A percentile compares a stretch with the other conserved stretches of the same genome.
Evolutionary conservation across 2,888 invertebrate species (phyloP).

Genomic region (Sarcophaga rosellei): DNA sequence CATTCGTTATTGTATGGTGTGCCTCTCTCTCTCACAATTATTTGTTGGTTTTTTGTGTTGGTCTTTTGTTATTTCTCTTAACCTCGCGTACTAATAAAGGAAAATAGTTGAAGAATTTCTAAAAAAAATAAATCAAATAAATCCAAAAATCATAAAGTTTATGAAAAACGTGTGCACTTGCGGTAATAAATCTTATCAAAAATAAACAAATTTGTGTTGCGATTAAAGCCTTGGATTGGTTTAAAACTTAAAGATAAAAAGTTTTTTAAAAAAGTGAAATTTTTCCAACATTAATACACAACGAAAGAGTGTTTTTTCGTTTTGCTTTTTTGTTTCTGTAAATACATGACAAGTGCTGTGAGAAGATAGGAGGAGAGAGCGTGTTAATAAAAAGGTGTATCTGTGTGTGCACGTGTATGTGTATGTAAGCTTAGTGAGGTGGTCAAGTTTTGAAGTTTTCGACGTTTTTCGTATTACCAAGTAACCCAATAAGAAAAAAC

Average conservation of each 20-base stretch:
- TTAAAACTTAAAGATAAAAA: not conserved
- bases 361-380: conserved; percentile 24
- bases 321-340: not conserved
- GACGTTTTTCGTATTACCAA: conserved; percentile 4
- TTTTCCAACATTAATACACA: conserved; percentile 43
- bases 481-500: conserved; percentile 7
- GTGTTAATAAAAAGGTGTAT: not conserved
- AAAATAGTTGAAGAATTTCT: conserved; percentile 13
- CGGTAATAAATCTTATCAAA: not conserved
- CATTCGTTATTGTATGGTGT: conserved; percentile 4
- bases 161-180: not conserved
- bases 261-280: conserved; percentile 57
- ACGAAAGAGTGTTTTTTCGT: conserved; percentile 18
- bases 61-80: conserved; percentile 50
- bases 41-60: conserved; percentile 29
- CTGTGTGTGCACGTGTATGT: not conserved
- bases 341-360: conserved; percentile 31
- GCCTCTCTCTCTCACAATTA: conserved; percentile 18
- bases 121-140: conserved; percentile 5
- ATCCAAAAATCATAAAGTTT: not conserved
- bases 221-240: not conserved
- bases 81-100: conserved; percentile 18
- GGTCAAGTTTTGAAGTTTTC: conserved; percentile 43
- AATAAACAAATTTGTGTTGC: conserved; percentile 12
- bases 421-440: conserved; percentile 27